Conservation (phyloP, 2,888 invertebrate genomes). For the Tetranychus piercei region DNA sequence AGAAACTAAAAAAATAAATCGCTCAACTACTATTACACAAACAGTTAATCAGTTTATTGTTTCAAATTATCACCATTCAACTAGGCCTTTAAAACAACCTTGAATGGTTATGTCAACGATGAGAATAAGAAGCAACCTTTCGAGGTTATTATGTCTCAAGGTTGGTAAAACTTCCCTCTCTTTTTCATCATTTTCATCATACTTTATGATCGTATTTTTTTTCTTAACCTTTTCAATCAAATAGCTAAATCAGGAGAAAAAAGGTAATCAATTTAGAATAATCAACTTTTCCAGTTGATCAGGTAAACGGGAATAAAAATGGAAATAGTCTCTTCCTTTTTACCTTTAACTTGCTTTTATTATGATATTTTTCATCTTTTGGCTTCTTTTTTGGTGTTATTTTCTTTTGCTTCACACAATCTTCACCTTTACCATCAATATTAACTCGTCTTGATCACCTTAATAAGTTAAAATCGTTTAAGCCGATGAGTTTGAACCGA, state of each 20-base stretch:
- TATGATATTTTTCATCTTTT: too few relatives aligned
- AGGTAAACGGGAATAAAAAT: neutral
- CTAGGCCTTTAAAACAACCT: too few relatives aligned
- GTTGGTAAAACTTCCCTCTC: neutral
- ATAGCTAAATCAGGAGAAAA: slow-evolving; percentile 1
- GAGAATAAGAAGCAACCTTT: neutral
- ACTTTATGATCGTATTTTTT: neutral
- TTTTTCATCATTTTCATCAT: neutral
- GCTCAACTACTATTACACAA: too few relatives aligned
- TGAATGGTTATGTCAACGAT: too few relatives aligned
- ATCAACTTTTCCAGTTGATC: neutral
- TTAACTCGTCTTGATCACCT: too few relatives aligned
- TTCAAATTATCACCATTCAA: too few relatives aligned
- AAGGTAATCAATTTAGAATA: neutral
- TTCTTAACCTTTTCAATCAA: slow-evolving; percentile 1
- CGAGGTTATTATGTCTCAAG: neutral
- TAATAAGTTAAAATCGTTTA: too few relatives aligned
- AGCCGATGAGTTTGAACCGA: too few relatives aligned
- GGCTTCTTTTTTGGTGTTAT: neutral
- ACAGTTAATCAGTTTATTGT: too few relatives aligned
- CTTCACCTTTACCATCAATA: too few relatives aligned
- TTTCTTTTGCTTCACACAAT: neutral
- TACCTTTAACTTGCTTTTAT: neutral
- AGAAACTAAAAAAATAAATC: too few relatives aligned
- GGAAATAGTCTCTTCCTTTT: neutral